These are phyloP conservation scores for Progne subis DNA, from an alignment of 2,113 vertebrate genomes.

Conservation along the genomic window DNA sequence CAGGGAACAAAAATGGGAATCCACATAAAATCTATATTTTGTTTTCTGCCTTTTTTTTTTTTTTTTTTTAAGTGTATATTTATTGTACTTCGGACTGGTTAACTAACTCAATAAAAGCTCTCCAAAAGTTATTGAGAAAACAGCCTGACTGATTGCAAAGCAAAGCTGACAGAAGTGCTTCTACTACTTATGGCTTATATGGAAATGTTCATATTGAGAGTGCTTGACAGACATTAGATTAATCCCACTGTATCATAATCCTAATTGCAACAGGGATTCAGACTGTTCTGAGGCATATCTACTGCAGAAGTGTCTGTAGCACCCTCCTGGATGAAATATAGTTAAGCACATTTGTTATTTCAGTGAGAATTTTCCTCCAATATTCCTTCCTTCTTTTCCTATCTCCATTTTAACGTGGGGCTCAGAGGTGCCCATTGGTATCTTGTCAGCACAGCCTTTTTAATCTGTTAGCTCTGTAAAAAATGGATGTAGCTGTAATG, in stretches of 20 bases:
- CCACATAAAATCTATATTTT: background rate
- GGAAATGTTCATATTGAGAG: background rate
- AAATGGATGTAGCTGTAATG: background rate
- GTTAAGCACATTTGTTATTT: background rate
- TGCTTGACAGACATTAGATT: conserved; percentile 33
- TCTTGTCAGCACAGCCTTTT: background rate
- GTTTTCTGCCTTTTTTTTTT: background rate
- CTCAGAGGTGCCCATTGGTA: background rate
- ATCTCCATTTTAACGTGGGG: background rate
- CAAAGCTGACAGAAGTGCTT: conserved; percentile 43
- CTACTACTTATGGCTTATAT: background rate
- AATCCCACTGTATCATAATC: conserved; percentile 48
- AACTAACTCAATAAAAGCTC: conserved; percentile 48
- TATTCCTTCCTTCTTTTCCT: background rate
- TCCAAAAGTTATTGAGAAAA: conserved; percentile 32
- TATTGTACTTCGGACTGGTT: conserved; percentile 44
- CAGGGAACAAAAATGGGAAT: background rate
- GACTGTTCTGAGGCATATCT: background rate
- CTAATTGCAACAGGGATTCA: conserved; percentile 22
- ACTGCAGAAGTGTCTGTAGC: background rate
- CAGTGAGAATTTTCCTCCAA: background rate
- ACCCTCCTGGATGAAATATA: background rate
- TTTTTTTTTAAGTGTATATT: too few species aligned
- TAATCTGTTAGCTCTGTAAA: background rate
- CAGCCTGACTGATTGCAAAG: conserved; percentile 3